Evolutionary conservation across 2,113 vertebrate genomes (phyloP), one percentile per base, ranked within the genome.

Genomic region (Xiphorhynchus elegans): DNA sequence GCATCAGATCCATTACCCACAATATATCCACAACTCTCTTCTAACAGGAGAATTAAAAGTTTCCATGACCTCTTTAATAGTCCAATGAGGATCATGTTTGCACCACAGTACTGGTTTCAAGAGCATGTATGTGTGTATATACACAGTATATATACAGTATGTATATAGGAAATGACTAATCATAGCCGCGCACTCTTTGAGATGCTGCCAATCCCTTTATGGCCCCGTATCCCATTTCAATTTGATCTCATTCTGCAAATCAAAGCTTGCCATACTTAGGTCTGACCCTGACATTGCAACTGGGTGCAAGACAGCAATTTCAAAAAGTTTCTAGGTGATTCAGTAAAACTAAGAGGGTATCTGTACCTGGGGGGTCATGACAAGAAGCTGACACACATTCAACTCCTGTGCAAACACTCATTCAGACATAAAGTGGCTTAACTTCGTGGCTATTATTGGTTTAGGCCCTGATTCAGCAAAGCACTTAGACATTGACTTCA

Each of bases 141-240:
- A 23, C 0, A 42, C 3, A 58, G 29, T 13, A 63, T 31, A 35
- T 33, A 62, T 13, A 56, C 5, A 20, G 6, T 53, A 80, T 31
- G 52, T 44, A 52, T 70, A 79, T 89, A 92, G 93, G 93, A 97
- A 96, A 94, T 90, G 68, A 96, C 52, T 94, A 93, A 96, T 90
- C 87, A 88, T 81, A 90, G 85, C 83, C 75, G 64, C 56, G 72
- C 24, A 46, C 46, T 46, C 88, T 96, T 94, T 96, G 93, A 94
- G 90, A 78, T 37, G 73, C 55, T 96, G 96, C 96, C 95, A 91
- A 67, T 28, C 79, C 60, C 31, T 88, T 93, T 74, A 86, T 70
- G 33, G 63, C 58, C 49, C 60, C 50, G 37, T 70, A 93, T 90
- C 79, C 67, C 72, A 18, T 92, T 90, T 91, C 92, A 86, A 82